Evolutionary conservation across 2,888 invertebrate genomes (phyloP), one percentile per base, ranked within the genome.

Genomic region (Empis stercorea): DNA sequence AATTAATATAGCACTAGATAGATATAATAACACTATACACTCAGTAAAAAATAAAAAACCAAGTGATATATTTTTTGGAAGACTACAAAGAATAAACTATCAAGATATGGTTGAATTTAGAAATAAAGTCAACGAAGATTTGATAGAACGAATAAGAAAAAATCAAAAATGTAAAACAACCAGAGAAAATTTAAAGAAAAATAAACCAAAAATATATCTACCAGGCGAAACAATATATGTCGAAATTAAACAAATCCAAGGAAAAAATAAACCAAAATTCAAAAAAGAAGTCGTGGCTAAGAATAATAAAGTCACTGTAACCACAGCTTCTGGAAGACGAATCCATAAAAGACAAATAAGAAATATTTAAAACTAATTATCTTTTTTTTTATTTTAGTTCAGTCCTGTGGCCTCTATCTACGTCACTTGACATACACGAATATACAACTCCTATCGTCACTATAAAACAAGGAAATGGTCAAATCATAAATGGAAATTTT

Each of bases 21-120:
- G 44, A 14, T 50, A 51, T 16, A 52, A 50, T n/a, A 48, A 49
- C 27, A 41, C 52, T 3, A 38, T 52, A 10, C 52, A 52, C 14
- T 49, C 52, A 4, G 48, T 51, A n/a, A 50, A 47, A 1, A 52
- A 48, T 27, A 46, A 15, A 10, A 50, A 50, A 38, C 52, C 51
- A 14, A 39, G 44, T 9, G 51, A 55, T 15, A 15, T 49, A 27
- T 54, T 54, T 44, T 54, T 53, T 37, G 48, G 51, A n/a, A 53
- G 53, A 45, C 32, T 46, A 13, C 46, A 51, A 45, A 42, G 49
- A 41, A 50, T 52, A 15, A 51, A 53, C 39, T 55, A 53, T 36
- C 50, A 54, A 42, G 45, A 54, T 7, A 40, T 52, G 15, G 10
- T 40, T 13, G 43, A 54, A 14, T 53, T 53, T 36, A 50, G 47